Base-by-base conservation (phyloP, 2,113 vertebrate genomes). In the Egretta garzetta region DNA sequence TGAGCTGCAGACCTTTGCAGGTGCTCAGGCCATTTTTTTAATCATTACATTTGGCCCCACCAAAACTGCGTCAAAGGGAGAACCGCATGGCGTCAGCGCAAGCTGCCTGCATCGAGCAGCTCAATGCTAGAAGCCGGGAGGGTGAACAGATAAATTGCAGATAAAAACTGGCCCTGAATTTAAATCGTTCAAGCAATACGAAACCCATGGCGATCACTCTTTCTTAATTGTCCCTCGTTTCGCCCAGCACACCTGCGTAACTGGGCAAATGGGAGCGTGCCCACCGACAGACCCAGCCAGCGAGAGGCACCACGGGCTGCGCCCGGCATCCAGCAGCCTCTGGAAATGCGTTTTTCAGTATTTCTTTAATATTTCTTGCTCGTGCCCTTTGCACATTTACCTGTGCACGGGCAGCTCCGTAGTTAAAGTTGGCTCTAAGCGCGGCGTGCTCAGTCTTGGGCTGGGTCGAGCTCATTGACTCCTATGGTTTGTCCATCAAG, bases 231-330 rank as follows among this genome's bases (percentile, higher is more conserved):
- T n/a, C 1, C 49, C 55, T 49, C 5, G 2, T 76, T 77, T 49
- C 43, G 4, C n/a, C 17, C 39, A 49, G 24, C 14, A 14, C 53
- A 11, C 30, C 70, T 27, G 9, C 0, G 3, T 41, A 35, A 14
- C 5, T 6, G 22, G 75, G 37, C 21, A 32, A 47, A 43, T 5
- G 33, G 70, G 37, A 68, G 15, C 2, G 1, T 9, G 49, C 26
- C 37, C 52, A 15, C 15, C 0, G 9, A 4, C 5, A 16, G 77
- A 55, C 10, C 23, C 49, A 12, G 41, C 21, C 9, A 1, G 14
- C 2, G 26, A 45, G 56, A 52, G 37, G 37, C 39, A 41, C 12
- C 35, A 3, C 1, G 13, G 32, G 1, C 62, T 20, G 35, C 3
- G 3, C 35, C 63, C 27, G 63, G 4, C 30, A 64, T 10, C 41